Evolutionary conservation across 2,888 invertebrate genomes (phyloP).

Genomic region (Calameuta pallipes): DNA sequence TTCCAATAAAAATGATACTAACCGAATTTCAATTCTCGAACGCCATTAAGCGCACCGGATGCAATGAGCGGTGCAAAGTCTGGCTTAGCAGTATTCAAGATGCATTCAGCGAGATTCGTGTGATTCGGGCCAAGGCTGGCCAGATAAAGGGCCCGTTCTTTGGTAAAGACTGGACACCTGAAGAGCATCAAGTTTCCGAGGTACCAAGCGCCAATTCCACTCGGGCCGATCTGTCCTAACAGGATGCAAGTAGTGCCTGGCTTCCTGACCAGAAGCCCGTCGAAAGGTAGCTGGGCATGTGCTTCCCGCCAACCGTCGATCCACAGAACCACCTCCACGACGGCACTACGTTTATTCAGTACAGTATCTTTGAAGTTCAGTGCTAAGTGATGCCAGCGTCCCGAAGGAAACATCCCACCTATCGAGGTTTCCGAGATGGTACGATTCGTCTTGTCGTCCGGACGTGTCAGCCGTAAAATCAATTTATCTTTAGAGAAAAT

Average conservation of each 20-base stretch:
- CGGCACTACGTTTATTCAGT: slow-evolving; percentile 69
- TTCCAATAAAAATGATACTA: slow-evolving; percentile 37
- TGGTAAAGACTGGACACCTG: slow-evolving; percentile 69
- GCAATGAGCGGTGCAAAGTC: slow-evolving; percentile 61
- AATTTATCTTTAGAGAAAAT: slow-evolving; percentile 63
- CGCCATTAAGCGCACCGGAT: slow-evolving; percentile 57
- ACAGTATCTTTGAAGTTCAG: slow-evolving; percentile 72
- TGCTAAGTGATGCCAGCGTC: slow-evolving; percentile 71
- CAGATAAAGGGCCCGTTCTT: slow-evolving; percentile 69
- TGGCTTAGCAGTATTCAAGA: slow-evolving; percentile 57
- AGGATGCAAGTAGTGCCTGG: slow-evolving; percentile 70
- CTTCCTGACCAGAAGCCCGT: slow-evolving; percentile 73
- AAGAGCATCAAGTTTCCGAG: slow-evolving; percentile 70
- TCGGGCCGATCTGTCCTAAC: slow-evolving; percentile 67
- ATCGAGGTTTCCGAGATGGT: slow-evolving; percentile 69
- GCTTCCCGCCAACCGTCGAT: slow-evolving; percentile 72
- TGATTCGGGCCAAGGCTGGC: slow-evolving; percentile 70
- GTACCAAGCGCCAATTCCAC: slow-evolving; percentile 67
- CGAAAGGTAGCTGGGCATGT: slow-evolving; percentile 70
- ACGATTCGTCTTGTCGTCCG: slow-evolving; percentile 68
- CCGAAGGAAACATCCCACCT: slow-evolving; percentile 65
- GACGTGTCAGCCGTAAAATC: slow-evolving; percentile 68
- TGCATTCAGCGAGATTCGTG: slow-evolving; percentile 66
- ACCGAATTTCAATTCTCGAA: slow-evolving; percentile 59
- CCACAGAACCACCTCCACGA: slow-evolving; percentile 72